These are phyloP conservation scores for Drosophila sproati DNA, from an alignment of 1,140 invertebrate species.

Conservation along the genomic window DNA sequence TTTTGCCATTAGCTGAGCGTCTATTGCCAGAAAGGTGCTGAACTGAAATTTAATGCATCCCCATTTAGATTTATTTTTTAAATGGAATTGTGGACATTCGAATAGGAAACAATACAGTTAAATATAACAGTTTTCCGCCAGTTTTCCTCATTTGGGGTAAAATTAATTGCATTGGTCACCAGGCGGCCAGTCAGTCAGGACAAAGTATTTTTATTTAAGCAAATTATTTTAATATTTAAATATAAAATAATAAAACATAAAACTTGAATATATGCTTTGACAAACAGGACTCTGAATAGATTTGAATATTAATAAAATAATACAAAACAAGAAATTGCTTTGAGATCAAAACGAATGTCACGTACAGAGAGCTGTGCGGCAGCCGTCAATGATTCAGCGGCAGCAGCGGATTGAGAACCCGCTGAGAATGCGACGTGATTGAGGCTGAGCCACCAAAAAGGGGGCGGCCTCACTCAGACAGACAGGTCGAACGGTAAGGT, in stretches of 20 bases:
- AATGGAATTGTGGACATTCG: too few relatives aligned
- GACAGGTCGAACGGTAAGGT: constrained; percentile 10
- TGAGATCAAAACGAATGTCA: constrained; percentile 47
- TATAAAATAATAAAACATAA: not conserved
- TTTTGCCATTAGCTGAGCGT: too few relatives aligned
- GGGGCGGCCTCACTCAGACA: not conserved
- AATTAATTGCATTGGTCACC: too few relatives aligned
- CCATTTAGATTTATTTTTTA: too few relatives aligned
- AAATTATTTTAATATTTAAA: not conserved
- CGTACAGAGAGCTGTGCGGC: constrained; percentile 26
- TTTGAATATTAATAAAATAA: not conserved
- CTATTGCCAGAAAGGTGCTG: too few relatives aligned
- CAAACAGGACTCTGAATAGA: not conserved
- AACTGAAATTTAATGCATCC: too few relatives aligned
- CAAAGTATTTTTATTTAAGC: too few relatives aligned
- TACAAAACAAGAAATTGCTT: constrained; percentile 13
- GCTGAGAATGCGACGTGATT: constrained; percentile 62
- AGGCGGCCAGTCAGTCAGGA: too few relatives aligned
- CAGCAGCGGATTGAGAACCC: constrained; percentile 44
- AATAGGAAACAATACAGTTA: too few relatives aligned
- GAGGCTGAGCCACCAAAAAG: constrained; percentile 38
- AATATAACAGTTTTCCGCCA: too few relatives aligned
- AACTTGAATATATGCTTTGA: not conserved
- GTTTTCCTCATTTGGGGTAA: too few relatives aligned
- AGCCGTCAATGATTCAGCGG: constrained; percentile 40